Evolutionary conservation across 2,888 invertebrate genomes (phyloP).

Genomic region (Neria commutata): DNA sequence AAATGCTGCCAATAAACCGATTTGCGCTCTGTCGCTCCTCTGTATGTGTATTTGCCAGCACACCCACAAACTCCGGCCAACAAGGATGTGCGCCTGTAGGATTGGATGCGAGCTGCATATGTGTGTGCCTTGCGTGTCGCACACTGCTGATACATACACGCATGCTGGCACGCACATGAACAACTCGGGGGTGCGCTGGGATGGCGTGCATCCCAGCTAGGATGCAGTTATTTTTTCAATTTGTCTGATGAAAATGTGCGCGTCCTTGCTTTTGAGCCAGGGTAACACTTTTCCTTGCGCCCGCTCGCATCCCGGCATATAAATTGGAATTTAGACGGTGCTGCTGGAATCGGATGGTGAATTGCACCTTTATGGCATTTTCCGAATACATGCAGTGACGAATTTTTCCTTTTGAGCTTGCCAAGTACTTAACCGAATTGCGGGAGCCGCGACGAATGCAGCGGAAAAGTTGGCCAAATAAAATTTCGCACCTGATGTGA

Average conservation of each 20-base stretch:
- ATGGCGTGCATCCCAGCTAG: neutral
- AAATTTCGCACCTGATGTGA: constrained; percentile 24
- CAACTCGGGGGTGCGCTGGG: too few species aligned
- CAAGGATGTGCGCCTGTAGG: constrained; percentile 1
- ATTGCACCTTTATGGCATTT: constrained; percentile 60
- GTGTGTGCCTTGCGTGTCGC: neutral
- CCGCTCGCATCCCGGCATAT: constrained; percentile 57
- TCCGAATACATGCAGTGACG: constrained; percentile 53
- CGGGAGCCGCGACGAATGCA: constrained; percentile 20
- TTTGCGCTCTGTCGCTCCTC: neutral
- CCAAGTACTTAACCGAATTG: constrained; percentile 47
- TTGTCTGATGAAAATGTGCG: constrained; percentile 59
- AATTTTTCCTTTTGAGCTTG: constrained; percentile 55
- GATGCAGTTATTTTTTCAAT: constrained; percentile 55
- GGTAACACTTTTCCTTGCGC: constrained; percentile 49
- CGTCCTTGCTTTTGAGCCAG: constrained; percentile 30
- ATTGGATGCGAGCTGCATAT: neutral
- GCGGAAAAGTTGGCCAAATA: constrained; percentile 44
- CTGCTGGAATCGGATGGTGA: constrained; percentile 36
- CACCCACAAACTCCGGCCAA: constrained; percentile 8
- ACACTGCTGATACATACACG: neutral
- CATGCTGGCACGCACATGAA: neutral
- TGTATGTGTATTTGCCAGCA: neutral
- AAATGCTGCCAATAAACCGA: constrained; percentile 26
- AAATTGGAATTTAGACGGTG: constrained; percentile 59